Percentiles rank a stretch among this genome's conserved stretches.
Evolutionary conservation across 2,113 vertebrate genomes (phyloP).

Genomic region (Origma solitaria): DNA sequence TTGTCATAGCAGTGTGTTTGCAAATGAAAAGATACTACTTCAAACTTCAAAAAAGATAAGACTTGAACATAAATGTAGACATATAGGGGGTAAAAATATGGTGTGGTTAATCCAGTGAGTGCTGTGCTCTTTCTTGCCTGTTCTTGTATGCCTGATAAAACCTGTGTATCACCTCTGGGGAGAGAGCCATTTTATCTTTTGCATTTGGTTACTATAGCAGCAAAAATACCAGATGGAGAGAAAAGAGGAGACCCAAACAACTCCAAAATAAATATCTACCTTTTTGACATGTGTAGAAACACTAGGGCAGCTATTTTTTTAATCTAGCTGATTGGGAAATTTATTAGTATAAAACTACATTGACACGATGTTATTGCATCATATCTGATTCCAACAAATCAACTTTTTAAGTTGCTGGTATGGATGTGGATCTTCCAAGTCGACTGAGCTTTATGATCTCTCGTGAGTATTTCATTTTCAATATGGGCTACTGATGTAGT

Average conservation of each 20-base stretch:
- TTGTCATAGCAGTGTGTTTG: background rate
- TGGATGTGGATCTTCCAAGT: background rate
- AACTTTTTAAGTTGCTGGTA: background rate
- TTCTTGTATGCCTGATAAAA: background rate
- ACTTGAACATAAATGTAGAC: background rate
- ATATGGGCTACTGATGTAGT: background rate
- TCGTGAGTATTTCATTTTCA: background rate
- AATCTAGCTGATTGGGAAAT: background rate
- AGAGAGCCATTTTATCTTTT: conserved; percentile 57
- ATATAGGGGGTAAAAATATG: accelerated
- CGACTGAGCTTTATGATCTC: background rate
- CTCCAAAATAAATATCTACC: conserved; percentile 9
- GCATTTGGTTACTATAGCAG: conserved; percentile 78
- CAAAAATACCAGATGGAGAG: conserved; percentile 49
- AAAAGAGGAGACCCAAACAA: background rate
- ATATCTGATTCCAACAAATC: background rate
- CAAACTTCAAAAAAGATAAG: background rate
- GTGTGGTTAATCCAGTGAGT: background rate
- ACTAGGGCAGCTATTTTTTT: background rate
- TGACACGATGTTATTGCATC: background rate
- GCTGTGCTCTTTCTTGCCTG: background rate
- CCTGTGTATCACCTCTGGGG: conserved; percentile 6
- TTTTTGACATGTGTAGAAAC: background rate
- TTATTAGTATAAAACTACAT: background rate
- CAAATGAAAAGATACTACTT: background rate